Percentiles rank a stretch among this genome's conserved stretches.
These are phyloP conservation scores for Notolepis coatsorum DNA, from an alignment of 2,797 vertebrate genomes.

Conservation along the genomic window DNA sequence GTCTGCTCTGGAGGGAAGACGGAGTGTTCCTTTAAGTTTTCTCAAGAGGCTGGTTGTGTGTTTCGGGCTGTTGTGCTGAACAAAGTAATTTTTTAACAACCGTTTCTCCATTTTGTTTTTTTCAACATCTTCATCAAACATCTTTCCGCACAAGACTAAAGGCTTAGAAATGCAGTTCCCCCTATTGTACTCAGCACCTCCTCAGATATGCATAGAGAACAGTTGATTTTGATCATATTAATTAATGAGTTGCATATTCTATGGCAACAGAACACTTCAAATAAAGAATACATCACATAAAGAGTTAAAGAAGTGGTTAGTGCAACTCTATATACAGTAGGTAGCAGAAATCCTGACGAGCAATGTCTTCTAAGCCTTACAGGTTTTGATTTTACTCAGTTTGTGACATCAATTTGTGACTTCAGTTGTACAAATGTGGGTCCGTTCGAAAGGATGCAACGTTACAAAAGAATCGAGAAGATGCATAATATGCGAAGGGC, in stretches of 20 bases:
- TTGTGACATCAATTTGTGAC: slow-evolving; percentile 3
- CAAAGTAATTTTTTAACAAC: too few relatives aligned
- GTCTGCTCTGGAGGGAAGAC: too few relatives aligned
- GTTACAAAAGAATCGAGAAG: slow-evolving; percentile 2
- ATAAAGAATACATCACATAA: too few relatives aligned
- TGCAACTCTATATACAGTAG: slow-evolving; percentile 17
- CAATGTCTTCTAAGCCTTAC: slow-evolving; percentile 16
- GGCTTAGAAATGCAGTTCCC: slow-evolving; percentile 8
- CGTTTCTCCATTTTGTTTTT: slow-evolving; percentile 2
- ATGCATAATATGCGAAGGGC: too few relatives aligned
- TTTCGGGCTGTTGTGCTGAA: too few relatives aligned
- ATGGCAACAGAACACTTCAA: slow-evolving; percentile 32
- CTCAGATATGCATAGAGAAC: slow-evolving; percentile 31
- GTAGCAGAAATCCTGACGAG: slow-evolving; percentile 2
- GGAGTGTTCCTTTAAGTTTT: too few relatives aligned
- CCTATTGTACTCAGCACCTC: slow-evolving; percentile 36
- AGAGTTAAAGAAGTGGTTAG: slow-evolving; percentile 3
- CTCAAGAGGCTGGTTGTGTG: too few relatives aligned
- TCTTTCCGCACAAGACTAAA: not conserved
- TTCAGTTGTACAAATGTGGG: slow-evolving; percentile 3
- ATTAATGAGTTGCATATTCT: slow-evolving; percentile 30
- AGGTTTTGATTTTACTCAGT: slow-evolving; percentile 16
- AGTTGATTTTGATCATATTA: slow-evolving; percentile 25
- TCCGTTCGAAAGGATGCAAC: slow-evolving; percentile 19
- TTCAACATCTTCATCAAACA: not conserved